phyloP scores from a whole-genome alignment of 2,888 invertebrate species.

The Branchipolynoe longqiensis region DNA sequence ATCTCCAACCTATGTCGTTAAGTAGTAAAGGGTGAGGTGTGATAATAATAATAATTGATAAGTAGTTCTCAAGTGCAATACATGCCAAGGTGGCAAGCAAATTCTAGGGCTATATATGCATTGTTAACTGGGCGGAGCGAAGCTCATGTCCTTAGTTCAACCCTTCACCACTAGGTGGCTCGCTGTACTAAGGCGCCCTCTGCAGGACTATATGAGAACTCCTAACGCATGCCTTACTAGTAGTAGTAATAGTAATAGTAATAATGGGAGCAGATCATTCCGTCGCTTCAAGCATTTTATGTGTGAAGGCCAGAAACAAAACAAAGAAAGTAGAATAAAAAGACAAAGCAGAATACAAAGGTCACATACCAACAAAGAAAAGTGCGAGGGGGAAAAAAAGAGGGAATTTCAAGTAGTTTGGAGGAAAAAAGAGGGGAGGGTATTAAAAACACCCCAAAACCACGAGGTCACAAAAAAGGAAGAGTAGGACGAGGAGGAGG shows the following conservation, averaged over 20 bases:
- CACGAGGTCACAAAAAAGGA: constrained; percentile 38
- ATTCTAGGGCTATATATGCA: background rate
- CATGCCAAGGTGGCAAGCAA: constrained; percentile 4
- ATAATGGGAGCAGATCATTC: no score
- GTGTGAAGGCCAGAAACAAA: constrained; percentile 12
- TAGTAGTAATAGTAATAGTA: no score
- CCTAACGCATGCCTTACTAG: constrained; percentile 25
- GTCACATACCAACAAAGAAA: constrained; percentile 6
- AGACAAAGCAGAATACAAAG: background rate
- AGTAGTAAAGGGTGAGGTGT: no score
- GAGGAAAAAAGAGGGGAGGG: background rate
- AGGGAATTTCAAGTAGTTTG: background rate
- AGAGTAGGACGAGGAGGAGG: background rate
- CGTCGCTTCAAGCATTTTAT: background rate
- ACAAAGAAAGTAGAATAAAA: background rate
- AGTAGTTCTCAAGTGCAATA: background rate
- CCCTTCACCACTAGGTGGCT: constrained; percentile 17
- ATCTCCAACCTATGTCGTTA: no score
- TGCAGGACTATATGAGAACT: background rate
- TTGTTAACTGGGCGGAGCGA: background rate
- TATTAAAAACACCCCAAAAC: background rate
- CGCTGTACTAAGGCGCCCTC: background rate
- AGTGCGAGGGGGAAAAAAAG: background rate
- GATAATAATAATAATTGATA: no score
- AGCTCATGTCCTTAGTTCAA: background rate